Evolutionary conservation across 2,888 invertebrate species (phyloP).

Genomic region (Ormyrus rosae): DNA sequence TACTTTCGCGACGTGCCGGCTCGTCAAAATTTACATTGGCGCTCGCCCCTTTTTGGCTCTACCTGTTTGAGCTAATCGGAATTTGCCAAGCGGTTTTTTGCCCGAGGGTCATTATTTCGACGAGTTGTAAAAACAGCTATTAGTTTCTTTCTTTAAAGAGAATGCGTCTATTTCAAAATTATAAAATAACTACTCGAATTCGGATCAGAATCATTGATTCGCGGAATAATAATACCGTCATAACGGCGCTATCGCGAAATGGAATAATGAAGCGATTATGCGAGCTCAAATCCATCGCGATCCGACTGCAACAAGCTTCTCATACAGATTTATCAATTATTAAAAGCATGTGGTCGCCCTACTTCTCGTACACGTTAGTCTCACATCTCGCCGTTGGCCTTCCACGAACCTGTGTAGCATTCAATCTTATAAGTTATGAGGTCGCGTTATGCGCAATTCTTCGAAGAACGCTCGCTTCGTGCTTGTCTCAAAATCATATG

Average conservation of each 20-base stretch:
- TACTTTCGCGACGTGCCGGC: conserved; percentile 12
- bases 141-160: too few relatives aligned
- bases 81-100: too few relatives aligned
- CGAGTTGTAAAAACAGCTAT: too few relatives aligned
- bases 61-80: too few relatives aligned
- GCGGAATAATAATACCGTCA: conserved; percentile 36
- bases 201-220: conserved; percentile 36
- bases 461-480: conserved; percentile 9
- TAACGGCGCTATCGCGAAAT: conserved; percentile 38
- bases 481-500: too few relatives aligned
- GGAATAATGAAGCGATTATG: conserved; percentile 71
- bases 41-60: not conserved
- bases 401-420: conserved; percentile 65
- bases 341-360: conserved; percentile 68
- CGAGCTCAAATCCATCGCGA: conserved; percentile 59
- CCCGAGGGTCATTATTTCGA: too few relatives aligned
- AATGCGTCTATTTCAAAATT: too few relatives aligned
- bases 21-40: conserved; percentile 40
- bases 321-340: conserved; percentile 73
- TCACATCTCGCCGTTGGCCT: conserved; percentile 69
- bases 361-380: conserved; percentile 53
- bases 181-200: too few relatives aligned
- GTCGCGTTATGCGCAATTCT: conserved; percentile 25
- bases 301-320: conserved; percentile 63
- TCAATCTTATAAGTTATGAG: conserved; percentile 28